phyloP scores from a whole-genome alignment of 2,797 vertebrate species.

The Todus mexicanus region DNA sequence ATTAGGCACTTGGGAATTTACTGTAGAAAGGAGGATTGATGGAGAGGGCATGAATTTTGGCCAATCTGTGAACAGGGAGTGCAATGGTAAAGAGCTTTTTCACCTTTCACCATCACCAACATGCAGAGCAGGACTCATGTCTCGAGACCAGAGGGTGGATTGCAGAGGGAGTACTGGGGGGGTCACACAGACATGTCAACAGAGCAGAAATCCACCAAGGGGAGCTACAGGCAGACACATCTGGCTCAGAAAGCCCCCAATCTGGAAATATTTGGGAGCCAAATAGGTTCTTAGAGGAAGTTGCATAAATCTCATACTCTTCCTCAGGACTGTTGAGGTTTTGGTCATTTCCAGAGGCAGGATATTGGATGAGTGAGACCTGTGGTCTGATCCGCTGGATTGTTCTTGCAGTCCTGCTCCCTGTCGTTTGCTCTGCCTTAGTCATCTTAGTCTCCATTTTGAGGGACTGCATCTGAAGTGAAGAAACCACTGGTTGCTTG shows the following conservation, averaged over 20 bases:
- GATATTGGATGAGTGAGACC: background rate
- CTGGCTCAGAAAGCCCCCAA: background rate
- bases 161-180: rapidly evolving
- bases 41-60: background rate
- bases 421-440: background rate
- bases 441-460: background rate
- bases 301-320: background rate
- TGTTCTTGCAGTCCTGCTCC: background rate
- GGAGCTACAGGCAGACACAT: background rate
- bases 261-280: background rate
- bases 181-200: background rate
- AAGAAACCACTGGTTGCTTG: background rate
- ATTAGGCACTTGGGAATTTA: background rate
- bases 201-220: background rate
- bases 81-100: background rate
- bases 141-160: background rate
- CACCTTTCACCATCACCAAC: background rate
- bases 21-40: constrained; percentile 33
- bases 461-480: background rate
- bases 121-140: background rate
- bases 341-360: background rate
- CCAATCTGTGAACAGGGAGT: background rate
- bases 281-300: background rate
- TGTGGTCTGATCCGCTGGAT: background rate
- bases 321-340: background rate